phyloP scores from a whole-genome alignment of 2,888 invertebrate species.

The Brenthis daphne region DNA sequence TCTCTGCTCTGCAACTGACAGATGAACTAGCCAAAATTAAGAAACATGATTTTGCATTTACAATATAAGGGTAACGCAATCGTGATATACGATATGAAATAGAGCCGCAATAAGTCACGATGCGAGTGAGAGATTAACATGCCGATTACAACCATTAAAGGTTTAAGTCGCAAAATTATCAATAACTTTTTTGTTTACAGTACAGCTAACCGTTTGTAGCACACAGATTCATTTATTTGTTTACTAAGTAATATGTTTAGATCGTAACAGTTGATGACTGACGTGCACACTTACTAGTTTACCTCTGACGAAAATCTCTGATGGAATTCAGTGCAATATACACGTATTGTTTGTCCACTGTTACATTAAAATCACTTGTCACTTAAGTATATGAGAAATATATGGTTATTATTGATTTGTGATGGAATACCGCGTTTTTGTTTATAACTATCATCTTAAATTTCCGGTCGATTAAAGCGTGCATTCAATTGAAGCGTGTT shows the following conservation, averaged over 20 bases:
- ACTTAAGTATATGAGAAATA: slow-evolving; percentile 28
- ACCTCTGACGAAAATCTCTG: slow-evolving; percentile 37
- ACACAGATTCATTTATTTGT: slow-evolving; percentile 32
- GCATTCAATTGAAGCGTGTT: slow-evolving; percentile 58
- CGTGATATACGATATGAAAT: slow-evolving; percentile 51
- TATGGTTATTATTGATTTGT: slow-evolving; percentile 27
- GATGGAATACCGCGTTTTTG: slow-evolving; percentile 29
- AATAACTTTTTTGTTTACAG: slow-evolving; percentile 16
- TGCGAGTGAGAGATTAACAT: slow-evolving; percentile 48
- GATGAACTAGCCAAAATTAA: too few relatives aligned
- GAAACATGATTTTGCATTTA: too few relatives aligned
- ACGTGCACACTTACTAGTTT: slow-evolving; percentile 39
- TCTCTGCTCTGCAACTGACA: too few relatives aligned
- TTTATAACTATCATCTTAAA: slow-evolving; percentile 41
- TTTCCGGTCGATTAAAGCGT: slow-evolving; percentile 38
- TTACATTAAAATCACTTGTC: slow-evolving; percentile 31
- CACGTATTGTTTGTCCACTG: slow-evolving; percentile 38
- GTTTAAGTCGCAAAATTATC: slow-evolving; percentile 44
- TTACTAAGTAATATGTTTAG: slow-evolving; percentile 13
- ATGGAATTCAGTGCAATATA: slow-evolving; percentile 42
- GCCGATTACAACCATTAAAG: slow-evolving; percentile 51
- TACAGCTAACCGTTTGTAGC: slow-evolving; percentile 15
- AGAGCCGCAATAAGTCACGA: slow-evolving; percentile 70
- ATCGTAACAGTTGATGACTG: slow-evolving; percentile 32
- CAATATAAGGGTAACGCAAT: slow-evolving; percentile 31